These are phyloP conservation scores for Pteruthius melanotis DNA, from an alignment of 2,113 vertebrate genomes.

Conservation along the genomic window DNA sequence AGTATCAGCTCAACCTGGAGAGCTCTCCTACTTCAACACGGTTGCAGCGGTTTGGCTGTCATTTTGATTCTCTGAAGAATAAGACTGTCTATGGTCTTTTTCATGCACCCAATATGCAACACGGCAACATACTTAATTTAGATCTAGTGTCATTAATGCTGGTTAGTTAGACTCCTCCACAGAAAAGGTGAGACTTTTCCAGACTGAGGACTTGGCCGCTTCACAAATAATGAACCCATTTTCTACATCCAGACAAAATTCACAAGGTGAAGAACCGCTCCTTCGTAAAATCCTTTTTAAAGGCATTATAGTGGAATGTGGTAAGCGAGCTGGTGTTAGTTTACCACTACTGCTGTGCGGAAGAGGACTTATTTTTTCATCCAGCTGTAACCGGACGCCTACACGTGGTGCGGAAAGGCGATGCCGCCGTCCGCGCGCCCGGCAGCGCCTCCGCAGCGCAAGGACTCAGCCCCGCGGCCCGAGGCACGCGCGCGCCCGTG, in stretches of 20 bases:
- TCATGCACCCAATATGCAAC: neutral
- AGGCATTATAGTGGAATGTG: neutral
- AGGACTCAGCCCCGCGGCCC: neutral
- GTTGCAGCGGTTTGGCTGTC: neutral
- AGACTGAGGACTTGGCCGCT: neutral
- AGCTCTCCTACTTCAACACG: neutral
- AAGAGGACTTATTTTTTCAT: neutral
- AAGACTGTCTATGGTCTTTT: neutral
- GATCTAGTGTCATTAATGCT: neutral
- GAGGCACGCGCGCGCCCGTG: neutral
- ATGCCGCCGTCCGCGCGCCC: accelerated
- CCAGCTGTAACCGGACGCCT: neutral
- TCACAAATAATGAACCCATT: neutral
- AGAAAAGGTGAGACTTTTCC: neutral
- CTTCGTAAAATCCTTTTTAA: neutral
- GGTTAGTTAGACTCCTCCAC: neutral
- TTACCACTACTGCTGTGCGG: neutral
- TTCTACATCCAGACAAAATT: too few relatives aligned
- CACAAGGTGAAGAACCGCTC: neutral
- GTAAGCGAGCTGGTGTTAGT: neutral
- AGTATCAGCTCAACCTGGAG: too few relatives aligned
- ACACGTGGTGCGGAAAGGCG: neutral
- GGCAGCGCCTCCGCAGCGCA: neutral
- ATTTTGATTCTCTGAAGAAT: neutral
- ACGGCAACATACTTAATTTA: neutral